Conservation (phyloP, 2,113 vertebrate species). For the Corydoras maculifer region DNA sequence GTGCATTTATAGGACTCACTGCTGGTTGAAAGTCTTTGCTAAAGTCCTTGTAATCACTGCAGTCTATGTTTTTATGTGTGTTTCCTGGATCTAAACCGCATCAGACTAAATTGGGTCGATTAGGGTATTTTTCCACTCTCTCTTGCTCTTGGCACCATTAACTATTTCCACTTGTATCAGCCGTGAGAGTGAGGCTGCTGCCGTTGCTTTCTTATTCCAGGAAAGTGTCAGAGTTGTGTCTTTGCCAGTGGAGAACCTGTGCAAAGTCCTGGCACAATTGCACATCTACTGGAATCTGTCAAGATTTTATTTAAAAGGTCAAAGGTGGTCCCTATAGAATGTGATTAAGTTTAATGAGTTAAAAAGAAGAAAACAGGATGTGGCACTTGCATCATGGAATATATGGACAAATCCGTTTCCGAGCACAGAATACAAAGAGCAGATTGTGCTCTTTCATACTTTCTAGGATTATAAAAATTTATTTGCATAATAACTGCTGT, state of each 20-base stretch:
- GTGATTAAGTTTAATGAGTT: not conserved
- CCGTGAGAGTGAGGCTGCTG: conserved; percentile 7
- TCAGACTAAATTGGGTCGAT: not conserved
- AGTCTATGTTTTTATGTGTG: not conserved
- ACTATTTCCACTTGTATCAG: conserved; percentile 27
- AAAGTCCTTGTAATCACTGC: not conserved
- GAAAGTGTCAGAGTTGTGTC: conserved; percentile 50
- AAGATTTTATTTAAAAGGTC: not conserved
- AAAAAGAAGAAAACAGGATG: conserved; percentile 10
- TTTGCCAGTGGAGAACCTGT: conserved; percentile 16
- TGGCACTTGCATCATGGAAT: not conserved
- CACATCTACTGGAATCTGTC: not conserved
- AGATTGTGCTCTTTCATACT: not conserved
- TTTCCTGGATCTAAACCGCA: not conserved
- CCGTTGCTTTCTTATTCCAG: conserved; percentile 49
- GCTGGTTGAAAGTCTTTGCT: not conserved
- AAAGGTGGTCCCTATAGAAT: not conserved
- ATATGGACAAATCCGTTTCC: not conserved
- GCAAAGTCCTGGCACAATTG: conserved; percentile 27
- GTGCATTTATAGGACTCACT: not conserved
- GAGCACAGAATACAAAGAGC: not conserved
- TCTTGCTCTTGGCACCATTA: conserved; percentile 22
- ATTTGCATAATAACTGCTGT: too few species aligned
- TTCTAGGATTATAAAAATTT: too few species aligned
- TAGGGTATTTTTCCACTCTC: not conserved